Evolutionary conservation across 2,888 invertebrate species (phyloP).

Genomic region (Agrotis exclamationis): DNA sequence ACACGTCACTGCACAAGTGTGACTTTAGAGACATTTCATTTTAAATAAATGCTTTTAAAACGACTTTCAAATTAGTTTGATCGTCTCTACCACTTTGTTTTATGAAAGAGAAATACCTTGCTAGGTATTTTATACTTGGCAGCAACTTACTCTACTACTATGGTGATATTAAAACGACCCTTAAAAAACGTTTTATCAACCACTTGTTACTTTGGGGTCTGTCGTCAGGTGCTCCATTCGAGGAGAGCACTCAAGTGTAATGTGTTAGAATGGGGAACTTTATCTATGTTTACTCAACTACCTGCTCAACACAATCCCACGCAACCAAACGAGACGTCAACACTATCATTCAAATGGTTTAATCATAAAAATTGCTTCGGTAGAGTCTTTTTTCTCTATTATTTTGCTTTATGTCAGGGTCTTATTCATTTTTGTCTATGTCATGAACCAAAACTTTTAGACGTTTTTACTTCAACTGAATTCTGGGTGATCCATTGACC

Average conservation of each 20-base stretch:
- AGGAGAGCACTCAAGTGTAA: slow-evolving; percentile 71
- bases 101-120: neutral
- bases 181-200: slow-evolving; percentile 15
- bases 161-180: slow-evolving; percentile 1
- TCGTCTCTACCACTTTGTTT: neutral
- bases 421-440: slow-evolving; percentile 1
- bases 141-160: neutral
- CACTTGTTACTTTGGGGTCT: slow-evolving; percentile 56
- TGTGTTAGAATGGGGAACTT: slow-evolving; percentile 67
- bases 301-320: slow-evolving; percentile 67
- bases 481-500: slow-evolving; percentile 17
- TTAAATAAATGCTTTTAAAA: neutral
- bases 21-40: slow-evolving; percentile 21
- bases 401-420: slow-evolving; percentile 1
- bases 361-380: slow-evolving; percentile 18
- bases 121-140: neutral
- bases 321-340: slow-evolving; percentile 29
- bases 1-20: slow-evolving; percentile 52
- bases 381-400: neutral
- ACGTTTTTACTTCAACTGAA: slow-evolving; percentile 23
- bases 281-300: slow-evolving; percentile 72
- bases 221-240: slow-evolving; percentile 69
- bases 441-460: neutral
- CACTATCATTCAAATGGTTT: slow-evolving; percentile 20
- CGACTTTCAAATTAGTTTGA: slow-evolving; percentile 20